Conservation (phyloP, 2,797 vertebrate species). For the Fistularia tabacaria region DNA sequence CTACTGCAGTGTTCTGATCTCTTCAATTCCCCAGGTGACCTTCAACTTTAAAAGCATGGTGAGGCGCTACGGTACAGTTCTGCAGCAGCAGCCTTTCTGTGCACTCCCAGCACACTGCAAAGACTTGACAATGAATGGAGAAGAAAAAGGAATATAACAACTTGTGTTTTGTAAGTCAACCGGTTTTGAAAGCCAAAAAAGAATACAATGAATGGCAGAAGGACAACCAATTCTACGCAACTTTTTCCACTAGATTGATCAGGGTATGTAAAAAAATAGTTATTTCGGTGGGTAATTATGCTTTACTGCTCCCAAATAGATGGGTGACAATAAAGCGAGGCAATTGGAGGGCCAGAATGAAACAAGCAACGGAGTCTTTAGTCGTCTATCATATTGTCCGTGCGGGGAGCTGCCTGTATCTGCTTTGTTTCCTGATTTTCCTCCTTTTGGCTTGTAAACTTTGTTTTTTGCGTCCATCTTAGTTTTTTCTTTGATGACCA, state of each 20-base stretch:
- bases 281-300: conserved; percentile 28
- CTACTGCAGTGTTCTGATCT: conserved; percentile 11
- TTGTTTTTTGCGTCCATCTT: not conserved
- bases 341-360: too few relatives aligned
- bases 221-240: conserved; percentile 12
- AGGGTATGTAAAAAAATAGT: conserved; percentile 7
- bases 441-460: not conserved
- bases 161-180: conserved; percentile 36
- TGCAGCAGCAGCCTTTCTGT: conserved; percentile 10
- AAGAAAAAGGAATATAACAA: conserved; percentile 22
- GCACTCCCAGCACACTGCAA: not conserved
- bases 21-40: conserved; percentile 30
- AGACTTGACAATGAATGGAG: conserved; percentile 16
- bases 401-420: too few relatives aligned
- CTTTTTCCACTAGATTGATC: conserved; percentile 15
- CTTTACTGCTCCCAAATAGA: conserved; percentile 19
- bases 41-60: conserved; percentile 26
- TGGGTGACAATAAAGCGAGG: conserved; percentile 19
- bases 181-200: conserved; percentile 43
- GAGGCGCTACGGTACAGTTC: conserved; percentile 21
- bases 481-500: not conserved
- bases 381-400: too few relatives aligned
- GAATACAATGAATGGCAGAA: conserved; percentile 38
- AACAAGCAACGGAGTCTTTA: too few relatives aligned
- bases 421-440: not conserved